These are phyloP conservation scores for Xenops minutus DNA, from an alignment of 2,797 vertebrate genomes.

Conservation along the genomic window DNA sequence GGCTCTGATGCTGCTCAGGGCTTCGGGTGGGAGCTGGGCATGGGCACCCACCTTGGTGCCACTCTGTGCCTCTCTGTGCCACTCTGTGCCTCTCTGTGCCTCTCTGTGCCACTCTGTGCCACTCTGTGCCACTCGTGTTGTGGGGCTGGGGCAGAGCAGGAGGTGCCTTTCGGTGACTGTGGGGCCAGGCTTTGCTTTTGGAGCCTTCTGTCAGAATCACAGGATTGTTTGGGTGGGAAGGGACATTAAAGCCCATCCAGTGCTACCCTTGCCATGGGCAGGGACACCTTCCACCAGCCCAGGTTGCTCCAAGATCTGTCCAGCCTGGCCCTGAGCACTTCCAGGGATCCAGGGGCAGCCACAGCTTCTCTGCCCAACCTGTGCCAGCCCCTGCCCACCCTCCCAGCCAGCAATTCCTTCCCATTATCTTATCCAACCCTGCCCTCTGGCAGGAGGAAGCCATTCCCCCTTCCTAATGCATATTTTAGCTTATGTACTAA, in stretches of 20 bases:
- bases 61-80: not conserved
- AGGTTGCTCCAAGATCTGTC: no score
- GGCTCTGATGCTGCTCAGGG: rapidly evolving
- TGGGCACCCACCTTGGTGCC: rapidly evolving
- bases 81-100: no score
- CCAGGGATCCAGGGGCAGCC: no score
- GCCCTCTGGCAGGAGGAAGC: not conserved
- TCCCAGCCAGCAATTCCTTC: not conserved
- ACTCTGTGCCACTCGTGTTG: not conserved
- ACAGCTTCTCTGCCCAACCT: not conserved
- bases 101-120: not conserved
- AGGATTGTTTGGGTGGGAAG: no score
- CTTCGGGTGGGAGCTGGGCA: not conserved
- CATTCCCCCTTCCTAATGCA: not conserved
- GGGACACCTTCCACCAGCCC: no score
- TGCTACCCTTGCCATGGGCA: no score
- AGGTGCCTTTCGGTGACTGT: not conserved
- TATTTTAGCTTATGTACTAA: not conserved
- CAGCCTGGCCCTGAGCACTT: no score
- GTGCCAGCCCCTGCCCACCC: not conserved
- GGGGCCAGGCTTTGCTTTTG: not conserved
- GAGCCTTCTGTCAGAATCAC: not conserved
- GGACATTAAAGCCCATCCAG: no score
- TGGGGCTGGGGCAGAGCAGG: not conserved
- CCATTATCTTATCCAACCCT: rapidly evolving